These are phyloP conservation scores for Antechinus flavipes DNA, from an alignment of 2,113 vertebrate genomes.

Conservation along the genomic window DNA sequence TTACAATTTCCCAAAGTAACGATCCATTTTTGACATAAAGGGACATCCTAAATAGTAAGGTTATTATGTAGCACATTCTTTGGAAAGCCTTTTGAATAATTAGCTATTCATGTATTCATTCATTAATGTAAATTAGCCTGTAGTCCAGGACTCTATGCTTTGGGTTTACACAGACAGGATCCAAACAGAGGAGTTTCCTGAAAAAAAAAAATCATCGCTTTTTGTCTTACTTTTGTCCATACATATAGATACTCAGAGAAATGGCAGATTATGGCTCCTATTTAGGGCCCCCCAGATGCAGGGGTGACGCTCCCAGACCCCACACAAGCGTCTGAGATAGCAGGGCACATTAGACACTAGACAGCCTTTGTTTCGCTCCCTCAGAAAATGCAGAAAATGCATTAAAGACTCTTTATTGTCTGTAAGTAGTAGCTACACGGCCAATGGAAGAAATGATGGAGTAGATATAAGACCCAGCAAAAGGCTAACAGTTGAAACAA, in stretches of 20 bases:
- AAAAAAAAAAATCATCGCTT: background rate
- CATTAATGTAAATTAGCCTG: background rate
- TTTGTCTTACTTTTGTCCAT: background rate
- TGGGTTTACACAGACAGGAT: background rate
- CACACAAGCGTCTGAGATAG: background rate
- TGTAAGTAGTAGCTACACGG: no score
- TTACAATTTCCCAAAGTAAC: background rate
- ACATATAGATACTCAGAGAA: background rate
- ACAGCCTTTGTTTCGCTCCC: background rate
- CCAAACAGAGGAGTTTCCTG: background rate
- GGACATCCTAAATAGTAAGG: background rate
- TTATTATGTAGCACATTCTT: background rate
- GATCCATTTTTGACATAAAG: background rate
- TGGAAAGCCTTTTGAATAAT: background rate
- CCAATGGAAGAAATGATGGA: no score
- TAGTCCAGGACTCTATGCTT: background rate
- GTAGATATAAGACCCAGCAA: no score
- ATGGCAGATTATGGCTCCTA: background rate
- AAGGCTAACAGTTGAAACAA: background rate
- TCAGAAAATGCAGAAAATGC: background rate
- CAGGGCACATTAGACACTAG: background rate
- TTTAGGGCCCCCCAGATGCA: background rate
- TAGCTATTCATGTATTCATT: background rate
- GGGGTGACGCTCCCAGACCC: background rate
- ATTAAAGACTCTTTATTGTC: background rate